phyloP scores from a whole-genome alignment of 2,888 invertebrate genomes.

The Mellilla xanthometata region DNA sequence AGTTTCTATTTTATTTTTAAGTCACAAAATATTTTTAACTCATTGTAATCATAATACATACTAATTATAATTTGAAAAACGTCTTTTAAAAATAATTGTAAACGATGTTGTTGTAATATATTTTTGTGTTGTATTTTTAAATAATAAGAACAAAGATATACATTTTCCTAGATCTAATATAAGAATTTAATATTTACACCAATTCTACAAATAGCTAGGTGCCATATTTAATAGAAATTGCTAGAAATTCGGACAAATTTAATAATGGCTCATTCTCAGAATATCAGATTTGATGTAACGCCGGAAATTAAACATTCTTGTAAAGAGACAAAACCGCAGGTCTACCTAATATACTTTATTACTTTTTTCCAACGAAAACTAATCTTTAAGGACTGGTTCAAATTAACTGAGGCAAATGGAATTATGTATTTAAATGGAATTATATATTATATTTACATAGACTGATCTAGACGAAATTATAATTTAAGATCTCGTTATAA shows the following conservation, averaged over 20 bases:
- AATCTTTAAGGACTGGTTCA: not conserved
- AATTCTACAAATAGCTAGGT: no score
- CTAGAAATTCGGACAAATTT: no score
- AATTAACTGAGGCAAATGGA: not conserved
- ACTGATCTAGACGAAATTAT: not conserved
- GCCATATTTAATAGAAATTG: no score
- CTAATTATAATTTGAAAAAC: not conserved
- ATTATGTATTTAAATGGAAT: no score
- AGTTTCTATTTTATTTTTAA: slow-evolving; percentile 8
- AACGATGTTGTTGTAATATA: no score
- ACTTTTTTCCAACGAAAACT: no score
- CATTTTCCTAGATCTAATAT: no score
- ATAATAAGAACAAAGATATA: no score
- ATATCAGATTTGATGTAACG: slow-evolving; percentile 32
- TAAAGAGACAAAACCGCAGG: slow-evolving; percentile 36
- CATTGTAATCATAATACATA: no score
- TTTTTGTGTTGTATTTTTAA: no score
- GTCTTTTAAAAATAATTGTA: no score
- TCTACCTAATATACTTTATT: slow-evolving; percentile 28
- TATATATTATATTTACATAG: not conserved
- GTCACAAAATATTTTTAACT: slow-evolving; percentile 2
- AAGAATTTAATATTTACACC: no score
- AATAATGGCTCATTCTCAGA: slow-evolving; percentile 43
- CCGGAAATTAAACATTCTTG: slow-evolving; percentile 72
- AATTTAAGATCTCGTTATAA: not conserved